These are phyloP conservation scores for Callospermophilus lateralis DNA, from an alignment of 2,113 vertebrate species.

Conservation along the genomic window DNA sequence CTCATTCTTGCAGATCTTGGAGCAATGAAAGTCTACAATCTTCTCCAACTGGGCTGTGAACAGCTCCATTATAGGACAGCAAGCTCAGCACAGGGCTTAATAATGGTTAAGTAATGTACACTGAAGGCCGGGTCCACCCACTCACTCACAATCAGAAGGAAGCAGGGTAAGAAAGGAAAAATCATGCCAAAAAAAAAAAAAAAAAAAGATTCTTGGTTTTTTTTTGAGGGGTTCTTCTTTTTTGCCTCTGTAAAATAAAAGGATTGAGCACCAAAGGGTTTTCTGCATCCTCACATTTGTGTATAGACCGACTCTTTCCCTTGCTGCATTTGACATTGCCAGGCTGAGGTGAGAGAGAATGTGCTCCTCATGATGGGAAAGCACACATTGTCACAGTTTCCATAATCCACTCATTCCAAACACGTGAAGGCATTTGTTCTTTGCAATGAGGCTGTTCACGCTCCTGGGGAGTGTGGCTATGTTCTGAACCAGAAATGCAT, in stretches of 20 bases:
- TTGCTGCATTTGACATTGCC: accelerated
- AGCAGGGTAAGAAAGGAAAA: background rate
- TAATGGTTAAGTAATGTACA: background rate
- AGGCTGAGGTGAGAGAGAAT: background rate
- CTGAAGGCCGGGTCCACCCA: background rate
- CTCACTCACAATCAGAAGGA: constrained; percentile 8
- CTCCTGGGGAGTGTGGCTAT: background rate
- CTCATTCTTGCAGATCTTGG: background rate
- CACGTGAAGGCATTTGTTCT: constrained; percentile 13
- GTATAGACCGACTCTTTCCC: background rate
- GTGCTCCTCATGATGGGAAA: background rate
- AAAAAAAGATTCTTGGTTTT: background rate
- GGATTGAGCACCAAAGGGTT: background rate
- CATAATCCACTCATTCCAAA: constrained; percentile 35
- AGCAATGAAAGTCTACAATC: background rate
- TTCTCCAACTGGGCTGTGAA: background rate
- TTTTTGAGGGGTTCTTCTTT: background rate
- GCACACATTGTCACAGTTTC: constrained; percentile 50
- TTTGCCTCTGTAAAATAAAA: background rate
- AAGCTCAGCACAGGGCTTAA: background rate
- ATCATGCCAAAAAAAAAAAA: background rate
- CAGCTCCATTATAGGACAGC: background rate
- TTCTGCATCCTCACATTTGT: background rate
- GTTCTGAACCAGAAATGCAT: background rate
- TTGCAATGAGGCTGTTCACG: background rate